A percentile compares a stretch with the other conserved stretches of the same genome.
phyloP scores from a whole-genome alignment of 2,888 invertebrate genomes.

The Itoplectis maculator region DNA sequence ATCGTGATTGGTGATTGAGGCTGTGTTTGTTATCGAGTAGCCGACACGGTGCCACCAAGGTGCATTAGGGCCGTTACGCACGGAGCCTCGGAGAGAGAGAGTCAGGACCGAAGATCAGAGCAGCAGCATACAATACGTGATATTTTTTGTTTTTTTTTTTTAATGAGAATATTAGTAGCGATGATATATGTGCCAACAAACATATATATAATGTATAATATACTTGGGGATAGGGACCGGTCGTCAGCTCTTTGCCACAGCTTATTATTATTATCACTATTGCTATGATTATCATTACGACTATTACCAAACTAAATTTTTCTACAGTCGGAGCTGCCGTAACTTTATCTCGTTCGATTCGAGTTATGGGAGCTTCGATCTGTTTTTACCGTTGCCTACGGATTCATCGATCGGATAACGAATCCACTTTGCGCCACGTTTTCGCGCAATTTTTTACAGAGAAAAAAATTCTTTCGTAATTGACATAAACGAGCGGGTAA shows the following conservation, averaged over 20 bases:
- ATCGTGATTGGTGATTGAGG: slow-evolving; percentile 25
- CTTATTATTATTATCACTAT: slow-evolving; percentile 11
- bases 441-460: background rate
- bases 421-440: slow-evolving; percentile 45
- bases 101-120: slow-evolving; percentile 83
- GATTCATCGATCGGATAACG: slow-evolving; percentile 63
- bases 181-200: slow-evolving; percentile 47
- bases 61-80: slow-evolving; percentile 69
- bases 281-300: slow-evolving; percentile 9
- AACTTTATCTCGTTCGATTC: background rate
- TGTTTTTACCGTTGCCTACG: slow-evolving; percentile 58
- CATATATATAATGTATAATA: slow-evolving; percentile 34
- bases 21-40: slow-evolving; percentile 44
- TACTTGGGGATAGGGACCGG: slow-evolving; percentile 48
- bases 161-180: slow-evolving; percentile 66
- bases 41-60: slow-evolving; percentile 63
- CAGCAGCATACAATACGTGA: slow-evolving; percentile 78
- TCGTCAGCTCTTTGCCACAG: slow-evolving; percentile 54
- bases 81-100: slow-evolving; percentile 83
- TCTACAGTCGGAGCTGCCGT: slow-evolving; percentile 1
- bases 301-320: background rate
- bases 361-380: slow-evolving; percentile 50
- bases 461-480: background rate
- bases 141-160: too few species aligned
- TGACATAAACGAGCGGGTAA: background rate